Percentiles rank a stretch among this genome's conserved stretches.
phyloP scores from a whole-genome alignment of 2,888 invertebrate genomes.

The Phortica magna region DNA sequence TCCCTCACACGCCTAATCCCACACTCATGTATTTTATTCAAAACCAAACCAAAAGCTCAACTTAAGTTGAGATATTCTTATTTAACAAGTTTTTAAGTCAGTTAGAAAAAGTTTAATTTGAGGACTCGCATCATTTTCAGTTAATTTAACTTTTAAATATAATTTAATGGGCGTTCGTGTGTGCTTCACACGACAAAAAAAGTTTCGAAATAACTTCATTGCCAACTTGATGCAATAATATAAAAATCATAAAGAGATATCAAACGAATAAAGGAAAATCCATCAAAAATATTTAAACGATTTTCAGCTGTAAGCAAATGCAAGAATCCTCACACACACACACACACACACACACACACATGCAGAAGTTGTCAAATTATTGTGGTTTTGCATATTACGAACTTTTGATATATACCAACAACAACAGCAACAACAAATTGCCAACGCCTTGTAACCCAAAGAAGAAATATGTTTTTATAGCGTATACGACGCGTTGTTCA shows the following conservation, averaged over 20 bases:
- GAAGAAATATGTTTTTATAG: neutral
- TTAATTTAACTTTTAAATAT: too few relatives aligned
- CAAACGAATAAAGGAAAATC: neutral
- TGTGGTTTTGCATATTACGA: neutral
- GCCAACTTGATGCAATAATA: neutral
- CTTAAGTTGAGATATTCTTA: too few relatives aligned
- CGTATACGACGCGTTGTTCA: neutral
- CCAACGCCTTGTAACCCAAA: neutral
- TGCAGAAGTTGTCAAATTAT: too few relatives aligned
- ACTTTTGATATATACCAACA: neutral
- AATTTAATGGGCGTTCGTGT: too few relatives aligned
- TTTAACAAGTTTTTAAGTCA: too few relatives aligned
- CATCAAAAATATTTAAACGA: constrained; percentile 13
- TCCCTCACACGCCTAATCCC: too few relatives aligned
- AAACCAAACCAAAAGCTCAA: too few relatives aligned
- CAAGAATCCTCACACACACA: neutral
- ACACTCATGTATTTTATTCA: too few relatives aligned
- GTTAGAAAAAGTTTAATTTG: too few relatives aligned
- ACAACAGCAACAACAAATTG: neutral
- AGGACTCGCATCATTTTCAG: too few relatives aligned
- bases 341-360: neutral
- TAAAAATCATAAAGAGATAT: too few relatives aligned
- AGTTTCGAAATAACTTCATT: neutral
- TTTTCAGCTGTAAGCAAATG: neutral
- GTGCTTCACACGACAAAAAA: too few relatives aligned